Conservation (phyloP, 2,888 invertebrate species). For the Nematopogon swammerdamellus region DNA sequence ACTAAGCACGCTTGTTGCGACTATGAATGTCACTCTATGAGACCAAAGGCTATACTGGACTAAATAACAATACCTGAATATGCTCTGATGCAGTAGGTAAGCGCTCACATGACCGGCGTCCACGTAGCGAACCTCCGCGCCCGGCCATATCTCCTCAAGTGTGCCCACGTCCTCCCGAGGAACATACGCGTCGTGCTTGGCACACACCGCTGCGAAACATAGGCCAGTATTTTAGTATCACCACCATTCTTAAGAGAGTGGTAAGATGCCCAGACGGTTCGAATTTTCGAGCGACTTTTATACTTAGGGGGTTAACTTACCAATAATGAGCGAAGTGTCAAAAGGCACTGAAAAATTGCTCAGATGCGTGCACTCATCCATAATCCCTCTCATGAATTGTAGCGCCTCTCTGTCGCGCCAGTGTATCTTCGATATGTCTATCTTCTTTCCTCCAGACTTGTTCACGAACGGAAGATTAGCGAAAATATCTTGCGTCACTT, state of each 20-base stretch:
- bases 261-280: too few species aligned
- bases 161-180: constrained; percentile 80
- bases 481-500: constrained; percentile 36
- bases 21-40: too few species aligned
- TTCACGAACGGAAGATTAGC: constrained; percentile 33
- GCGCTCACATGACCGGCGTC: constrained; percentile 89
- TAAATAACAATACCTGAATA: constrained; percentile 93
- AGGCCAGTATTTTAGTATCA: too few species aligned
- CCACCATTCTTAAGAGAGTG: too few species aligned
- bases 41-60: too few species aligned
- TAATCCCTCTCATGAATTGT: constrained; percentile 94
- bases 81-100: constrained; percentile 80
- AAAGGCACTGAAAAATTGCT: constrained; percentile 86
- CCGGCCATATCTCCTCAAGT: constrained; percentile 90
- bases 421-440: constrained; percentile 60
- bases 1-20: too few species aligned
- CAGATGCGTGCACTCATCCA: constrained; percentile 98
- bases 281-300: too few species aligned
- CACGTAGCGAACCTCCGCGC: constrained; percentile 81
- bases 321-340: constrained; percentile 85
- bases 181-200: constrained; percentile 86
- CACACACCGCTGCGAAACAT: constrained; percentile 78
- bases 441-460: constrained; percentile 31
- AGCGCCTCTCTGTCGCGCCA: constrained; percentile 76
- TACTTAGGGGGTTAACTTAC: too few species aligned